Conservation (phyloP, 2,797 vertebrate genomes). For the Pantherophis vulpinus region DNA sequence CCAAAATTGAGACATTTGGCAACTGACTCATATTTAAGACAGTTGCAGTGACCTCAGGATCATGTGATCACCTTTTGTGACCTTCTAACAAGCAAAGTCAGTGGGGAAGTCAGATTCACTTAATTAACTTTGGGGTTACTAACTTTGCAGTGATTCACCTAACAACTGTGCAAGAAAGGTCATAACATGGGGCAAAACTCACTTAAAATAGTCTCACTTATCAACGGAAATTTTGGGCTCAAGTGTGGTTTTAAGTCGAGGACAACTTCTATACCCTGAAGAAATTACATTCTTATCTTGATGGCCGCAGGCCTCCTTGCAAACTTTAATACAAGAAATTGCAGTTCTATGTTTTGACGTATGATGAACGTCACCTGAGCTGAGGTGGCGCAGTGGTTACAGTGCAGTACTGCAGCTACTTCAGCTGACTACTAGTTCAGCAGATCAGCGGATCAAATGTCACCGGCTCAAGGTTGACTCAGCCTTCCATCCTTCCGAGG, state of each 20-base stretch:
- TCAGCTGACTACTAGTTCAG: no score
- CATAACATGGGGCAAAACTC: not conserved
- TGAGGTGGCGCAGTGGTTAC: no score
- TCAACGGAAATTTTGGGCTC: not conserved
- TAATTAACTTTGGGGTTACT: not conserved
- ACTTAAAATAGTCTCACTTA: not conserved
- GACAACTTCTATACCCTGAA: not conserved
- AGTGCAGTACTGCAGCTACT: no score
- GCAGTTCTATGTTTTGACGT: not conserved
- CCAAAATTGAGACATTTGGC: not conserved
- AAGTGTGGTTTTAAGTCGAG: not conserved
- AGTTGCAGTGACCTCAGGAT: no score
- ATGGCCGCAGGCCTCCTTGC: not conserved
- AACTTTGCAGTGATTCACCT: not conserved
- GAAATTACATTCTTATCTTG: not conserved
- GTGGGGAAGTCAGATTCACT: not conserved
- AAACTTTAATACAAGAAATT: not conserved
- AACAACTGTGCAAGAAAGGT: no score
- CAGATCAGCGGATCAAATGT: no score
- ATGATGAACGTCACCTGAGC: not conserved
- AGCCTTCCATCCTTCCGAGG: no score
- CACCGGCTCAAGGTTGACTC: no score
- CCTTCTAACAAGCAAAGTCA: not conserved
- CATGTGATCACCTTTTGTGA: not conserved
- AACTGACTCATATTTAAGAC: not conserved